Evolutionary conservation across 2,797 vertebrate genomes (phyloP).

Genomic region (Muscicapa striata): DNA sequence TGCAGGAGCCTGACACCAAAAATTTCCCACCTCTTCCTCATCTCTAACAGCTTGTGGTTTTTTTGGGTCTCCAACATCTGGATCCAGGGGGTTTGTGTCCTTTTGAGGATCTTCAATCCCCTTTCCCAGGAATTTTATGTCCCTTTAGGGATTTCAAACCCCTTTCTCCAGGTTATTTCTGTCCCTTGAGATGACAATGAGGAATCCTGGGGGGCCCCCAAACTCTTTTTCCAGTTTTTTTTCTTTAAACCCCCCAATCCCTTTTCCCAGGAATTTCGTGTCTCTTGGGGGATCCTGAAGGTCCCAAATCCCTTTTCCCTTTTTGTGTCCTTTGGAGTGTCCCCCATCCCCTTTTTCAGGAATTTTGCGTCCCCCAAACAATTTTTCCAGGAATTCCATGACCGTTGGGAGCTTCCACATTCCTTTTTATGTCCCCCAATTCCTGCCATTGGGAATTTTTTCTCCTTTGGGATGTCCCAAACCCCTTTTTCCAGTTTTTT

Average conservation of each 20-base stretch:
- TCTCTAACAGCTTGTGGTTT: neutral
- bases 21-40: neutral
- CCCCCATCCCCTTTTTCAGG: neutral
- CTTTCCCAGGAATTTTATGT: neutral
- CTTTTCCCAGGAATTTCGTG: accelerated
- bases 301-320: neutral
- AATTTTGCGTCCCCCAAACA: neutral
- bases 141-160: neutral
- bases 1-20: neutral
- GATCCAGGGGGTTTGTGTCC: neutral
- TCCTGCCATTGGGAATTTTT: accelerated
- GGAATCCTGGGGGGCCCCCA: too few relatives aligned
- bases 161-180: too few relatives aligned
- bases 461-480: neutral
- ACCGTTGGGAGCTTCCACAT: neutral
- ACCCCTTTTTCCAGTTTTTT: neutral
- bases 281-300: neutral
- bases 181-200: neutral
- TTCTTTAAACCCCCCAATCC: neutral
- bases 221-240: accelerated
- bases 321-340: neutral
- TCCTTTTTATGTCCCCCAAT: neutral
- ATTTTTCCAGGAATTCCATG: accelerated
- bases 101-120: neutral
- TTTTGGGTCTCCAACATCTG: neutral